Base-by-base conservation (phyloP, 2,797 vertebrate genomes). In the Pempheris klunzingeri region DNA sequence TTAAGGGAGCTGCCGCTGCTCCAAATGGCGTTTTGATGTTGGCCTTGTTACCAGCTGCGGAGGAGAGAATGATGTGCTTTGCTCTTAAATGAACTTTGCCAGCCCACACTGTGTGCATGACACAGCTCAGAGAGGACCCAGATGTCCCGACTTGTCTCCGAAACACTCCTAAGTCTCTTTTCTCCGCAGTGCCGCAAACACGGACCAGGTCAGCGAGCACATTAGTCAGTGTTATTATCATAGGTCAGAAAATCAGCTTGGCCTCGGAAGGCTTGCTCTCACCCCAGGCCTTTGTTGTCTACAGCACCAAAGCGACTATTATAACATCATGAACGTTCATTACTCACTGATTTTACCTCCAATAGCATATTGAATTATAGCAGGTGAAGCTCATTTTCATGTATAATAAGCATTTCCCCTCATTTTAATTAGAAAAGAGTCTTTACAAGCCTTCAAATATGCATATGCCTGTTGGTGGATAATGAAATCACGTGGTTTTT, bases 181-280 rank as follows among this genome's bases (percentile, higher is more conserved):
- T 32, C 44, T 59, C 64, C 47, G 36, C 22, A 0, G 11, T 26
- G 30, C 18, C 32, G 41, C 41, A 65, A 52, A 71, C 55, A 4
- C 3, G 59, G 50, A 53, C 41, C 6, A 11, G 54, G 63, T 71
- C 65, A 59, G 62, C 10, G 2, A 30, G 55, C 53, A 26, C 69
- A 74, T 87, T 78, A 77, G 78, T 53, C 54, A 24, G 60, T 32
- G 24, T 75, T 58, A 77, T 77, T 64, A 63, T 57, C 55, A 34
- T 0, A 28, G 72, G 71, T 78, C 67, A 73, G 39, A 53, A 68
- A 61, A 76, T 44, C 62, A 36, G 44, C 53, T 54, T 34, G 2
- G 46, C 53, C 72, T 70, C 44, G 0, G 55, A 71, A 77, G 66
- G 47, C 58, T 82, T 12, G 14, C 44, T 66, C 58, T 58, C 72